A percentile compares a stretch with the other conserved stretches of the same genome.
Conservation (phyloP, 64 coral and sea anemone genomes). For the Actinia tenebrosa region DNA sequence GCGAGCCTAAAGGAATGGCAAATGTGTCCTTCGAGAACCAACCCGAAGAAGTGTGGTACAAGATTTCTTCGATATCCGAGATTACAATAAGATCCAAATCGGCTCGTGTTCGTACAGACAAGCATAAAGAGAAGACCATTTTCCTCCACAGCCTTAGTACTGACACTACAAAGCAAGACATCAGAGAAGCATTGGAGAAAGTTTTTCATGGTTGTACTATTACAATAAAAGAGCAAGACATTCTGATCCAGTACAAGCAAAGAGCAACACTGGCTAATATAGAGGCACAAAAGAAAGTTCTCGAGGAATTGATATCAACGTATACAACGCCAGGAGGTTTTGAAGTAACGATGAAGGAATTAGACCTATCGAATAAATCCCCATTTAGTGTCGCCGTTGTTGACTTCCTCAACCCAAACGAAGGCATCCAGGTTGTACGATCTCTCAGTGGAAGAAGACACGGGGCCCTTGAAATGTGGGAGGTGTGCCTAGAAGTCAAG, state of each 20-base stretch:
- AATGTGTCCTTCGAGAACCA: neutral
- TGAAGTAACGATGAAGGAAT: neutral
- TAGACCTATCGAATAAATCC: neutral
- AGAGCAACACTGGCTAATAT: slow-evolving; percentile 1
- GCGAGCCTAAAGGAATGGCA: slow-evolving; percentile 30
- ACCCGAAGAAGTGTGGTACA: neutral
- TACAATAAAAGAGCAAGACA: neutral
- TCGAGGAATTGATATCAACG: neutral
- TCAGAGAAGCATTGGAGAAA: slow-evolving; percentile 28
- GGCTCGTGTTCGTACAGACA: neutral
- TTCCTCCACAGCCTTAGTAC: slow-evolving; percentile 18
- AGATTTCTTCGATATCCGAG: neutral
- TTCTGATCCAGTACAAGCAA: slow-evolving; percentile 23
- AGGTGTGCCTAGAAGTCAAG: slow-evolving; percentile 4
- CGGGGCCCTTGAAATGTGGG: neutral
- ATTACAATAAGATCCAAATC: neutral
- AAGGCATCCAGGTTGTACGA: slow-evolving; percentile 9
- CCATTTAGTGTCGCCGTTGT: neutral
- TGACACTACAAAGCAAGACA: slow-evolving; percentile 17
- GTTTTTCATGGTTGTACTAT: neutral
- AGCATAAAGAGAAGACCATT: neutral
- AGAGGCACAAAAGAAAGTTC: neutral
- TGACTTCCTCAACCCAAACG: slow-evolving; percentile 12
- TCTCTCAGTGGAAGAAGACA: neutral
- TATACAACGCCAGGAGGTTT: neutral